Conservation (phyloP, 2,113 vertebrate genomes). For the Heptranchias perlo region DNA sequence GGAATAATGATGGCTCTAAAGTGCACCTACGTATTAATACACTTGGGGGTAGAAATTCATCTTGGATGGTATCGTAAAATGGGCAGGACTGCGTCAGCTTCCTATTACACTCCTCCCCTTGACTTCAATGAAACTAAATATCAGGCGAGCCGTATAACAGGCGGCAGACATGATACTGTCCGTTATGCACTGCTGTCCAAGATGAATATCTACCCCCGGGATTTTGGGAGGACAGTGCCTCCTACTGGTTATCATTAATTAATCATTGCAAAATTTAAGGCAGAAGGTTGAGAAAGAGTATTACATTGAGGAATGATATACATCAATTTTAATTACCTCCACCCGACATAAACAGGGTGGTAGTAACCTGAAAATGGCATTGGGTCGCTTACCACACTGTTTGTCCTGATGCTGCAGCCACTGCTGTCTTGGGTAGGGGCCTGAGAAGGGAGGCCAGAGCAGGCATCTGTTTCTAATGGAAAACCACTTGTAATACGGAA, state of each 20-base stretch:
- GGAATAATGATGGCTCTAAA: not conserved
- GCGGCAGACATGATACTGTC: not conserved
- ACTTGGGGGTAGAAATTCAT: not conserved
- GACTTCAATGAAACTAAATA: not conserved
- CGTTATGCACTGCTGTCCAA: not conserved
- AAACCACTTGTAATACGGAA: not conserved
- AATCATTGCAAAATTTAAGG: not conserved
- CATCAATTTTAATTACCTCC: not conserved
- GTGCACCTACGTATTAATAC: not conserved
- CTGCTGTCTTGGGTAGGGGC: too few relatives aligned
- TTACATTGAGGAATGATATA: not conserved
- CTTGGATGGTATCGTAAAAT: not conserved
- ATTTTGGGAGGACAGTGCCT: not conserved
- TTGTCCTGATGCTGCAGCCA: not conserved
- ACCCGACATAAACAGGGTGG: not conserved
- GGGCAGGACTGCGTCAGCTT: too few relatives aligned
- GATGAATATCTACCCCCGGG: not conserved
- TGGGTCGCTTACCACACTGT: not conserved
- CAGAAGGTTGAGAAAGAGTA: not conserved
- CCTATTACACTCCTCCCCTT: too few relatives aligned
- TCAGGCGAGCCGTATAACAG: not conserved
- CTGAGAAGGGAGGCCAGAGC: not conserved
- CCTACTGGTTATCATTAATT: not conserved
- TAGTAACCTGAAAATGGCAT: not conserved
- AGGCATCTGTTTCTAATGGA: not conserved